These are phyloP conservation scores for Congeria kusceri DNA, from an alignment of 2,888 invertebrate species.

Conservation along the genomic window DNA sequence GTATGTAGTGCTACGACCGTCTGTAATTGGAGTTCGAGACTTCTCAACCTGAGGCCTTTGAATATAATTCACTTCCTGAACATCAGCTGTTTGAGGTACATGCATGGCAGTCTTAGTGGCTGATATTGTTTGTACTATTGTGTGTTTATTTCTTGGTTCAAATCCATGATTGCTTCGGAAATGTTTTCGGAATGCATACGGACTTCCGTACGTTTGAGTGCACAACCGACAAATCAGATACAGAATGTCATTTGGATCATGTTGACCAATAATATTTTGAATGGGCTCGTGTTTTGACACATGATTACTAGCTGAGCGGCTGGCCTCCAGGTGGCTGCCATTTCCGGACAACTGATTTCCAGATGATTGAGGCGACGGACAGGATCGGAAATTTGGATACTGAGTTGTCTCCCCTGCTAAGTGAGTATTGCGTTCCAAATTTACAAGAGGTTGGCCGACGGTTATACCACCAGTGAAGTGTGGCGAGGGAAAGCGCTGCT, in stretches of 20 bases:
- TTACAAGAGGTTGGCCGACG: slow-evolving; percentile 50
- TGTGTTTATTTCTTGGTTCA: slow-evolving; percentile 82
- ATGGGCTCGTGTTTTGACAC: slow-evolving; percentile 82
- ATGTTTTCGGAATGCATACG: slow-evolving; percentile 83
- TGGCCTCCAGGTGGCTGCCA: slow-evolving; percentile 32
- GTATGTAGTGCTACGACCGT: background rate
- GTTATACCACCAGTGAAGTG: slow-evolving; percentile 56
- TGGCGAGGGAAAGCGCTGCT: slow-evolving; percentile 39
- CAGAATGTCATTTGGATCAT: slow-evolving; percentile 82
- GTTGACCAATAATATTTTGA: slow-evolving; percentile 81
- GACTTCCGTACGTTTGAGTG: slow-evolving; percentile 82
- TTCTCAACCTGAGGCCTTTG: background rate
- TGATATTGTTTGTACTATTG: slow-evolving; percentile 83
- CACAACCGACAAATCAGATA: slow-evolving; percentile 83
- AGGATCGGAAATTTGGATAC: slow-evolving; percentile 21
- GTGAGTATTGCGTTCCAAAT: slow-evolving; percentile 34
- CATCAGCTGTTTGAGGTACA: slow-evolving; percentile 40
- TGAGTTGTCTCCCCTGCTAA: slow-evolving; percentile 14
- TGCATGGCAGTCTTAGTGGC: slow-evolving; percentile 78
- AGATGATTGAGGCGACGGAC: slow-evolving; percentile 11
- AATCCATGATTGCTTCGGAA: slow-evolving; percentile 83
- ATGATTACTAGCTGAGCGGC: slow-evolving; percentile 46
- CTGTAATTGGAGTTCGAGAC: background rate
- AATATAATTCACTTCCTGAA: background rate
- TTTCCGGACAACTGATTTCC: slow-evolving; percentile 50